Percentiles rank a stretch among this genome's conserved stretches.
phyloP scores from a whole-genome alignment of 2,888 invertebrate genomes.

The Sussaba pulchella region DNA sequence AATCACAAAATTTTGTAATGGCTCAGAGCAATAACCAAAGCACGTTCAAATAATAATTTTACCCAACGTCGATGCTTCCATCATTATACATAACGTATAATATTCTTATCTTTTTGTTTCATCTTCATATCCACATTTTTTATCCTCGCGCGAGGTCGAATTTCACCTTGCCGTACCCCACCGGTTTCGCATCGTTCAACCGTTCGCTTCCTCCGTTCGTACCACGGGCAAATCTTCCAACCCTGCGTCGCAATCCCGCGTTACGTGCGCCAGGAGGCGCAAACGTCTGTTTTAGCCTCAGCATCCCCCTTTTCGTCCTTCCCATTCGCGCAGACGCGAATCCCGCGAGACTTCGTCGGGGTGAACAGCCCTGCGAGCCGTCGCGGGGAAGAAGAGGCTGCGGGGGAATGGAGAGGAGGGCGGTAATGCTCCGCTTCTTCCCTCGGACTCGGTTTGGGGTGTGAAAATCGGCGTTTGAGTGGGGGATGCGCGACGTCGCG shows the following conservation, averaged over 20 bases:
- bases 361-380: constrained; percentile 20
- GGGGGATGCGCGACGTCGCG: constrained; percentile 66
- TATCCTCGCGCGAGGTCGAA: too few species aligned
- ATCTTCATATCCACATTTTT: too few species aligned
- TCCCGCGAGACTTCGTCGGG: constrained; percentile 18
- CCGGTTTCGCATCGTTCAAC: too few species aligned
- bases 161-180: too few species aligned
- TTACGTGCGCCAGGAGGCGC: not conserved
- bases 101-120: too few species aligned
- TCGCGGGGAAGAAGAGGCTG: constrained; percentile 41
- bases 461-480: constrained; percentile 79
- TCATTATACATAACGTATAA: too few species aligned
- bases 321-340: constrained; percentile 54
- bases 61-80: too few species aligned
- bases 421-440: constrained; percentile 70
- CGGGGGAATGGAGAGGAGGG: constrained; percentile 24
- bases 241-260: not conserved
- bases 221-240: not conserved
- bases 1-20: too few species aligned
- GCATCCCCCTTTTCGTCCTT: constrained; percentile 8
- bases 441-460: constrained; percentile 77
- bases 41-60: too few species aligned
- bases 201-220: not conserved
- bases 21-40: too few species aligned
- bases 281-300: constrained; percentile 3